Base-by-base conservation (phyloP, 2,113 vertebrate species). In the Chaetura pelagica region DNA sequence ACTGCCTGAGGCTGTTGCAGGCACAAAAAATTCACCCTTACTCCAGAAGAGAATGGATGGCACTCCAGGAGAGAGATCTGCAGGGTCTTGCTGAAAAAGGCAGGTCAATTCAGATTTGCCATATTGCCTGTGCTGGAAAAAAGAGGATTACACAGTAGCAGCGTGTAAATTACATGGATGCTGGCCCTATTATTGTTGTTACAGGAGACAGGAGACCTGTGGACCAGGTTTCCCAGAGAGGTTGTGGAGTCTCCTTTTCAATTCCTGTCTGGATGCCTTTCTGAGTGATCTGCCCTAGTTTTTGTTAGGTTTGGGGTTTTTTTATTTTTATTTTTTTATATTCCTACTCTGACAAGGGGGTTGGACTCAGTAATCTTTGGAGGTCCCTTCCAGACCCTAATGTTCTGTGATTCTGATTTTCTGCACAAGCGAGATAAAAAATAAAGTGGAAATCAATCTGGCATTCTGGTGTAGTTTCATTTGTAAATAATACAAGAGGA, bases 1-100 rank as follows among this genome's bases (percentile, higher is more conserved):
- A 24, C 29, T 76, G 13, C 24, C 38, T 0, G 1, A 73, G 61
- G 32, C 17, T 2, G 1, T 13, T 62, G 58, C 6, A 64, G 64
- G 15, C 15, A 44, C 16, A 42, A 51, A 30, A 35, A 83, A 67
- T 48, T 66, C n/a, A 62, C 10, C 7, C 64, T n/a, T 1, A 12
- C 66, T 69, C 21, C 16, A 35, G 18, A 24, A 58, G 10, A 57
- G 12, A 30, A 32, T 48, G 20, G 14, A 19, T 54, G 19, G 15
- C 0, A 3, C 13, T 35, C 24, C 2, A 1, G 18, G 10, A 91
- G 21, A 19, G 9, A 69, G 15, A 30, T 72, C 32, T 5, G 2
- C 15, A 64, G 32, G 3, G 19, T 1, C 8, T 27, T 61, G 29
- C 13, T 72, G 49, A 42, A 80, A 80, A 51, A 12, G 7, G 7